phyloP scores from a whole-genome alignment of 2,888 invertebrate species.

The Lithophane socia region DNA sequence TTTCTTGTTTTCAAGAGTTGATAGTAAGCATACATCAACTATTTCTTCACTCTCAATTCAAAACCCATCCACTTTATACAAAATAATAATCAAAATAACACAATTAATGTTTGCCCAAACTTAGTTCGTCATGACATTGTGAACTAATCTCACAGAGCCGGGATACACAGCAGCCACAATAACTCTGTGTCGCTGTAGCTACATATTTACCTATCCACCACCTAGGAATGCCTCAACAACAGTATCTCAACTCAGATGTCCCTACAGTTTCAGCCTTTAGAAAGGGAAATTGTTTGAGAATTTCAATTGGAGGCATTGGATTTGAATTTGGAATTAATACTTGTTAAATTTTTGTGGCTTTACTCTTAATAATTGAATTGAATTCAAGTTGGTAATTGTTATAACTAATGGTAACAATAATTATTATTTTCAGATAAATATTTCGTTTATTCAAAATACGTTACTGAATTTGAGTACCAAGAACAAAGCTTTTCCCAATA shows the following conservation, averaged over 20 bases:
- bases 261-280: constrained; percentile 40
- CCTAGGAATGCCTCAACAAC: constrained; percentile 54
- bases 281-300: constrained; percentile 55
- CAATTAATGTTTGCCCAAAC: constrained; percentile 58
- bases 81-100: constrained; percentile 55
- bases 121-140: constrained; percentile 64
- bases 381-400: not conserved
- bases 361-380: not conserved
- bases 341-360: constrained; percentile 20
- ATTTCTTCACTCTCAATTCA: not conserved
- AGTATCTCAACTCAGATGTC: constrained; percentile 54
- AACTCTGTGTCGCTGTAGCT: constrained; percentile 44
- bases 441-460: not conserved
- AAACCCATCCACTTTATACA: not conserved
- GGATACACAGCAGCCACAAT: constrained; percentile 52
- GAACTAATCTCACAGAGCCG: constrained; percentile 61
- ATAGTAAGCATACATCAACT: not conserved
- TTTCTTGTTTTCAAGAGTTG: not conserved
- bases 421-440: not conserved
- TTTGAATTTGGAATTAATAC: constrained; percentile 18
- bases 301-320: constrained; percentile 40
- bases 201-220: constrained; percentile 52
- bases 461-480: not conserved
- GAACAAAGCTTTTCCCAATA: not conserved
- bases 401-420: not conserved